phyloP scores from a whole-genome alignment of 2,113 vertebrate genomes.

The Paradoxurus hermaphroditus region DNA sequence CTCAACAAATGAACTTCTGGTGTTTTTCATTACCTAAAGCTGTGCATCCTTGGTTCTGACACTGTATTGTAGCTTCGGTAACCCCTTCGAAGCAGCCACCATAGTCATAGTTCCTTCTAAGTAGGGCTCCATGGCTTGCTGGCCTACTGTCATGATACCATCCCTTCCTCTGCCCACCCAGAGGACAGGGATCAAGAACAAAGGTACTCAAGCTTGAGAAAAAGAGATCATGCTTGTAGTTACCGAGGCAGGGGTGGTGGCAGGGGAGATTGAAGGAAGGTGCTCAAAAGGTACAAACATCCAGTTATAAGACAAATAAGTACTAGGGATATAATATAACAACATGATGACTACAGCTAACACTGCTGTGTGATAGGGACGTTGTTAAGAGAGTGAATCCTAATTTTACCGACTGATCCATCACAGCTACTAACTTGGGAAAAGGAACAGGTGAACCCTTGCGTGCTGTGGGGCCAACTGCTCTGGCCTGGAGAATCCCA shows the following conservation, averaged over 20 bases:
- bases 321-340: background rate
- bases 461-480: background rate
- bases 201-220: background rate
- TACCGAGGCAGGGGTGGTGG: background rate
- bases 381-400: background rate
- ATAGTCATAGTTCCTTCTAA: background rate
- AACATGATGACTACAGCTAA: background rate
- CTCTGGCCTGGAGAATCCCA: background rate
- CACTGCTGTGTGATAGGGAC: background rate
- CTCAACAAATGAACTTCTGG: background rate
- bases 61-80: background rate
- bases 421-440: background rate
- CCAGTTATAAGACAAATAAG: background rate
- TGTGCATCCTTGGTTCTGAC: background rate
- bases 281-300: background rate
- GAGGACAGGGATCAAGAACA: background rate
- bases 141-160: background rate
- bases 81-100: background rate
- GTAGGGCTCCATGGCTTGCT: background rate
- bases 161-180: background rate
- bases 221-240: background rate
- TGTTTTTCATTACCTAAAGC: background rate
- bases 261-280: background rate
- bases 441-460: background rate
- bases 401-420: background rate